Conservation (phyloP, 1,140 invertebrate genomes). For the Copidosoma floridanum region DNA sequence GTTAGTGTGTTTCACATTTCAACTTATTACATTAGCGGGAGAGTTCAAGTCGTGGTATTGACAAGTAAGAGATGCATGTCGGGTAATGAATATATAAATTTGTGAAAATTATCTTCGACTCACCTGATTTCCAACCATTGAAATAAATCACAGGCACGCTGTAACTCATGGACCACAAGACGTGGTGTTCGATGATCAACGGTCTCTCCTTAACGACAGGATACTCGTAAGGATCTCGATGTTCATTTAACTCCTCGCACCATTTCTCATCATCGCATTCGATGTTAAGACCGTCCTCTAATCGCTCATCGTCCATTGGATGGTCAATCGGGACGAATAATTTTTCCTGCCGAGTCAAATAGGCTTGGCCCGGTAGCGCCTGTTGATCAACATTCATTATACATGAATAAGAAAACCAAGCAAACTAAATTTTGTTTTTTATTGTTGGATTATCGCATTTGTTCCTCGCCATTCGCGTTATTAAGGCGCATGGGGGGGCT, state of each 20-base stretch:
- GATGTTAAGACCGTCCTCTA: constrained; percentile 14
- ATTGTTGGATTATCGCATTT: too few relatives aligned
- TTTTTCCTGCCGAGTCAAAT: constrained; percentile 41
- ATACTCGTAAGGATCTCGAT: constrained; percentile 45
- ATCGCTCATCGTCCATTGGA: constrained; percentile 27
- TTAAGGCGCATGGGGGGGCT: background rate
- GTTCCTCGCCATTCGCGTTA: background rate
- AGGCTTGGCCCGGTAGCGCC: constrained; percentile 44
- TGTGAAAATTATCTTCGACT: constrained; percentile 22
- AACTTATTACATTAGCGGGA: too few relatives aligned
- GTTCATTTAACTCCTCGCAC: constrained; percentile 25
- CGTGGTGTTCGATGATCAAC: constrained; percentile 51
- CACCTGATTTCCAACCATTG: constrained; percentile 56
- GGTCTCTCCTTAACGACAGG: constrained; percentile 37
- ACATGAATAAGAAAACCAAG: too few relatives aligned
- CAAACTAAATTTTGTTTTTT: too few relatives aligned
- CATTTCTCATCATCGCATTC: constrained; percentile 24
- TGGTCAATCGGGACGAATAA: constrained; percentile 37
- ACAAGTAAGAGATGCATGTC: too few relatives aligned
- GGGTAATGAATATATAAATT: too few relatives aligned
- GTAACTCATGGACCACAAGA: constrained; percentile 62
- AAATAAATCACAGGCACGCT: constrained; percentile 61
- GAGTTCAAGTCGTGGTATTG: background rate
- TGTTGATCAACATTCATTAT: constrained; percentile 17
- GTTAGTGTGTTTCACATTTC: too few relatives aligned